Evolutionary conservation across 2,888 invertebrate genomes (phyloP).

Genomic region (Periphyllus acericola): DNA sequence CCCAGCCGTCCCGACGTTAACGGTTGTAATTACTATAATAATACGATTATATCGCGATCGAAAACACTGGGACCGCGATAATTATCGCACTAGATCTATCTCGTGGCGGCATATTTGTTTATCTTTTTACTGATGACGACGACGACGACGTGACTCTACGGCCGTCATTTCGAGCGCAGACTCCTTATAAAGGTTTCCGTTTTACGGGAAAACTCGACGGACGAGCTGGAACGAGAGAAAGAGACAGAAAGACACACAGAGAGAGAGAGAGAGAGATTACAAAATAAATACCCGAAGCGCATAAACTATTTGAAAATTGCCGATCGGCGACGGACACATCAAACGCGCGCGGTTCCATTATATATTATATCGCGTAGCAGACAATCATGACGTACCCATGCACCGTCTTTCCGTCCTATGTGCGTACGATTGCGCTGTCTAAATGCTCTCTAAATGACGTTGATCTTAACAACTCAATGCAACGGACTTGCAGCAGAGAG

Average conservation of each 20-base stretch:
- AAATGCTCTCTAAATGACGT: too few relatives aligned
- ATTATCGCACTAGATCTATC: neutral
- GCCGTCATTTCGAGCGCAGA: neutral
- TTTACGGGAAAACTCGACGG: neutral
- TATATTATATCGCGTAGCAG: too few relatives aligned
- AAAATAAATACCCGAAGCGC: neutral
- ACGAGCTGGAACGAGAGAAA: neutral
- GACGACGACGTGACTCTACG: neutral
- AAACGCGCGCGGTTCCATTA: neutral
- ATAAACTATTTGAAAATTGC: neutral
- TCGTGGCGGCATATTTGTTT: neutral
- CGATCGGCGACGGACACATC: neutral
- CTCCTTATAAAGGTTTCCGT: neutral
- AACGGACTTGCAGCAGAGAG: too few relatives aligned
- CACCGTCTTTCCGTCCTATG: too few relatives aligned
- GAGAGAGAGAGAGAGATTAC: neutral
- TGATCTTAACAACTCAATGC: too few relatives aligned
- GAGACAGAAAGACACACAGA: neutral
- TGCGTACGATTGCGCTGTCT: too few relatives aligned
- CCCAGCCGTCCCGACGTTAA: neutral
- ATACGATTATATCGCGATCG: neutral
- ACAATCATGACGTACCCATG: too few relatives aligned
- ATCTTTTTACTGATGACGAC: neutral
- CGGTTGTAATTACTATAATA: neutral
- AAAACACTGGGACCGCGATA: neutral